Base-by-base conservation (phyloP, 2,797 vertebrate species). In the Telmatherina bonti region DNA sequence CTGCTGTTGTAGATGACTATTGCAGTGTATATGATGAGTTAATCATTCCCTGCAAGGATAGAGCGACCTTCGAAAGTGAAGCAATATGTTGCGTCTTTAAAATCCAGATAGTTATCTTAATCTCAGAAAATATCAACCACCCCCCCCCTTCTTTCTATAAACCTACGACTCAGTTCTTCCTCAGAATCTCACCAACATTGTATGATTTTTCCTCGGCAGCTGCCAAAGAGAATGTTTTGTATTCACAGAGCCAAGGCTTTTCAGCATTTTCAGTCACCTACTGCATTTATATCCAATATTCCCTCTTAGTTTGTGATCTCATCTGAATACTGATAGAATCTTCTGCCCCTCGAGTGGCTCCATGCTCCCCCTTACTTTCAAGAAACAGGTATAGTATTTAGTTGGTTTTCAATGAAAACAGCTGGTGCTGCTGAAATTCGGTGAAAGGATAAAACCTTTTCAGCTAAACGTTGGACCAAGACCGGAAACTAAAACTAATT, bases 311-410 rank as follows among this genome's bases (percentile, higher is more conserved):
- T n/a, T 31, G 60, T 5, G 10, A 22, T 22, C 43, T 31, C 45
- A 16, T 22, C 30, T 35, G 61, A 51, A 62, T 62, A 51, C 43
- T 62, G 29, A 62, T 62, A 7, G 51, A 13, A n/a, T 62, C 41
- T 8, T 31, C 29, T n/a, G 29, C 6, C n/a, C n/a, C 30, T 35
- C 22, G 22, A 49, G 27, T 20, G 31, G 43, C 60, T 31, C 7
- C 22, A 62, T 49, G 20, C 12, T 30, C 43, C 5, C 43, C 41
- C n/a, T 47, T 62, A 8, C 51, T 62, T 24, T 4, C 61, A 24
- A 20, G 43, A 24, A 53, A 26, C 51, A 53, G 51, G 26, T 53
- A 27, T 53, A 53, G 51, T 53, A 26, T 16, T 53, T 15, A 53
- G 47, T 51, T 10, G 26, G 6, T 29, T 53, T 27, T 29, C 26